phyloP scores from a whole-genome alignment of 2,888 invertebrate species.

The Agrotis ipsilon region DNA sequence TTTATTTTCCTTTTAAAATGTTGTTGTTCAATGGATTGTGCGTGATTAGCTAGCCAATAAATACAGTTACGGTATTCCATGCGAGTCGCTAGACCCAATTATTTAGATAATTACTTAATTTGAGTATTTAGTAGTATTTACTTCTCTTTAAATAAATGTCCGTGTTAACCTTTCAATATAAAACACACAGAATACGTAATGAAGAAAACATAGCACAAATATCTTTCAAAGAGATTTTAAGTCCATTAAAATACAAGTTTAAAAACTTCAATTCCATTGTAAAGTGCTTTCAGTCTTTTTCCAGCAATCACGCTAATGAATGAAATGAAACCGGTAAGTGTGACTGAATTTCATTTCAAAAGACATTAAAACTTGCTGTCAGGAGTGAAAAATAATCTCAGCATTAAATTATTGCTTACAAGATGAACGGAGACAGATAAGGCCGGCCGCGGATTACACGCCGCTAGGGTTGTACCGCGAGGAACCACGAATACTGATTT shows the following conservation, averaged over 20 bases:
- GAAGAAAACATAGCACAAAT: not conserved
- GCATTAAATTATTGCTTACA: constrained; percentile 87
- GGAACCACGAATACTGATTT: constrained; percentile 1
- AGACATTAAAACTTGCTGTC: constrained; percentile 89
- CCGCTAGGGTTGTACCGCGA: constrained; percentile 57
- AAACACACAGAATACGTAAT: no score
- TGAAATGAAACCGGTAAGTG: constrained; percentile 75
- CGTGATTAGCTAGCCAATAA: no score
- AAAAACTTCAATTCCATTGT: constrained; percentile 24
- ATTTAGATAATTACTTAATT: not conserved
- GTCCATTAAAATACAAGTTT: not conserved
- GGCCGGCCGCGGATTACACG: constrained; percentile 75
- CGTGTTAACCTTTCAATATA: no score
- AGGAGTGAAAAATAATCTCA: constrained; percentile 89
- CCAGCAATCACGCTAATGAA: constrained; percentile 71
- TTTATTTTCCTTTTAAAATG: no score
- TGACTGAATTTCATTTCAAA: constrained; percentile 86
- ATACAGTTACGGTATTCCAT: not conserved
- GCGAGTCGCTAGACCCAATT: no score
- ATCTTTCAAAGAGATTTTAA: not conserved
- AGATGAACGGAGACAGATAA: constrained; percentile 86
- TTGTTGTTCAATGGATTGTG: no score
- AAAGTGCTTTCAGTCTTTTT: constrained; percentile 43
- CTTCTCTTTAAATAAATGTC: no score
- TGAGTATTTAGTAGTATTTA: no score